Evolutionary conservation across 1,140 invertebrate genomes (phyloP).

Genomic region (Drosophila parvula): DNA sequence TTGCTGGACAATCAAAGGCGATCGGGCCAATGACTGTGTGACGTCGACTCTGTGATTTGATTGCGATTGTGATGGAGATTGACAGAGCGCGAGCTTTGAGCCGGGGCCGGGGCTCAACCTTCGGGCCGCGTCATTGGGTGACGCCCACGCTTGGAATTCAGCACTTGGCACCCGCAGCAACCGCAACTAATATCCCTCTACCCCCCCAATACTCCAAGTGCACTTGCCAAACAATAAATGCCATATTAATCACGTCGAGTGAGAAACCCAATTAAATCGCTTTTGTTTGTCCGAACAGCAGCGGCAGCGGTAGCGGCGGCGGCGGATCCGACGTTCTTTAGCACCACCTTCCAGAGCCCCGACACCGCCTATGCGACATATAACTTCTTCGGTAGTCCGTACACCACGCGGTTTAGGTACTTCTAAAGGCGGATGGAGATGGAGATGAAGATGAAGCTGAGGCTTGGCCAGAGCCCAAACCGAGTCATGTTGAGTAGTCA

Average conservation of each 20-base stretch:
- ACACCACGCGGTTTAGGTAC: slow-evolving; percentile 67
- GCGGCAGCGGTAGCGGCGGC: slow-evolving; percentile 61
- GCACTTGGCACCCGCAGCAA: slow-evolving; percentile 61
- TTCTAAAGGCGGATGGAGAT: slow-evolving; percentile 41
- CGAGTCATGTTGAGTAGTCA: slow-evolving; percentile 54
- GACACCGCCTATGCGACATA: slow-evolving; percentile 73
- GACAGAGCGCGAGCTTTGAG: slow-evolving; percentile 33
- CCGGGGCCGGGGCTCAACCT: slow-evolving; percentile 47
- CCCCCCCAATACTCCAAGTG: slow-evolving; percentile 39
- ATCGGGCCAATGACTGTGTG: slow-evolving; percentile 51
- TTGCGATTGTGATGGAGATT: slow-evolving; percentile 54
- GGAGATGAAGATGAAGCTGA: neutral
- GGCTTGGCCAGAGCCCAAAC: slow-evolving; percentile 26
- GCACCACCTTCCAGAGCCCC: slow-evolving; percentile 71
- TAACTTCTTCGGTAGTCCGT: slow-evolving; percentile 72
- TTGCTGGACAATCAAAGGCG: slow-evolving; percentile 39
- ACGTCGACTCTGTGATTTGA: slow-evolving; percentile 70
- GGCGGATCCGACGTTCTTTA: slow-evolving; percentile 63
- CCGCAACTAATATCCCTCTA: slow-evolving; percentile 44
- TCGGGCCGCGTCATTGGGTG: slow-evolving; percentile 49
- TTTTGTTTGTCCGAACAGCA: slow-evolving; percentile 52
- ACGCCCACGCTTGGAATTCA: slow-evolving; percentile 76
- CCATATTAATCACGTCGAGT: slow-evolving; percentile 51
- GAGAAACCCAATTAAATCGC: slow-evolving; percentile 50
- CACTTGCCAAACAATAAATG: slow-evolving; percentile 64